phyloP scores from a whole-genome alignment of 2,113 vertebrate genomes.

The Acanthisitta chloris region DNA sequence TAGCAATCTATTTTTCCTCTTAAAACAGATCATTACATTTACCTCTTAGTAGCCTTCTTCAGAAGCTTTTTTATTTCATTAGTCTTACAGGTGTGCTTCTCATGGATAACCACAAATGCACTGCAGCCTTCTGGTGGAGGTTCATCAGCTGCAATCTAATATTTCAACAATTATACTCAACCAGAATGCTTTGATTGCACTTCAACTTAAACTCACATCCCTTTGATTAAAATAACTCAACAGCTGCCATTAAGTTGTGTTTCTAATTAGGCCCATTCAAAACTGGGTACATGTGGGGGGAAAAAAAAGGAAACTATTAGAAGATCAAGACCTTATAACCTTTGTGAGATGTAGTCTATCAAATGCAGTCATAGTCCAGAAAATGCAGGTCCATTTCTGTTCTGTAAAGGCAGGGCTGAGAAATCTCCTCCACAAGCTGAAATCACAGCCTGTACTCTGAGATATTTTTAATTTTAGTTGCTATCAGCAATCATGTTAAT shows the following conservation, averaged over 20 bases:
- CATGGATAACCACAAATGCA: constrained; percentile 90
- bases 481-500: neutral
- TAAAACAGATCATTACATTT: constrained; percentile 39
- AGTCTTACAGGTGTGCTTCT: constrained; percentile 86
- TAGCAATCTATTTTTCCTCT: neutral
- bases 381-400: neutral
- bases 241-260: constrained; percentile 37
- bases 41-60: constrained; percentile 90
- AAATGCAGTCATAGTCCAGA: neutral
- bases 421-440: neutral
- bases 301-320: neutral
- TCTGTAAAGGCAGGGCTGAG: neutral
- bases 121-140: constrained; percentile 86
- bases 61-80: constrained; percentile 92
- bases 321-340: neutral
- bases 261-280: constrained; percentile 51
- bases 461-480: neutral
- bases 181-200: constrained; percentile 59
- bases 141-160: constrained; percentile 91
- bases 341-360: neutral
- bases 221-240: constrained; percentile 72
- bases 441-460: neutral
- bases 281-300: neutral
- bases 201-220: constrained; percentile 33
- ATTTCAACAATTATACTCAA: constrained; percentile 72